Percentiles rank a stretch among this genome's conserved stretches.
These are phyloP conservation scores for Bothrops jararaca DNA, from an alignment of 2,113 vertebrate species.

Conservation along the genomic window DNA sequence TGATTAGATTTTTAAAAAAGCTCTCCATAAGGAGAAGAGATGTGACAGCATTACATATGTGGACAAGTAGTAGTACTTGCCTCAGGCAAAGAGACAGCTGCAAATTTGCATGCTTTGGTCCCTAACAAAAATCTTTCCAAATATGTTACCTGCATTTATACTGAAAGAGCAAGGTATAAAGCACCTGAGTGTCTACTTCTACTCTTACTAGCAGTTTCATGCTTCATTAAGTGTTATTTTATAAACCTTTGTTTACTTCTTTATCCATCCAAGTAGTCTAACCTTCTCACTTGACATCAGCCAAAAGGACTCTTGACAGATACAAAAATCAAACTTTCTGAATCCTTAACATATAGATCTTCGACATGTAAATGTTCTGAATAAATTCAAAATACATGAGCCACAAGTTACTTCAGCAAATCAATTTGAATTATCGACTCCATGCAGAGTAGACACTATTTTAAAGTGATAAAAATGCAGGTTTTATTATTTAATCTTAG, in stretches of 20 bases:
- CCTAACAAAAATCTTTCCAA: neutral
- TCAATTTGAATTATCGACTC: neutral
- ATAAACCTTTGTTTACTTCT: neutral
- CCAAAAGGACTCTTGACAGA: neutral
- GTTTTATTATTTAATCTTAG: neutral
- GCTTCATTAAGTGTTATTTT: neutral
- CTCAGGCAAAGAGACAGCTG: neutral
- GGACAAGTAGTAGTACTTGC: neutral
- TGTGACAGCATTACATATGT: neutral
- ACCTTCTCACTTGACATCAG: neutral
- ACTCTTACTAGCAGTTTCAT: neutral
- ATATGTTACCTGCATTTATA: neutral
- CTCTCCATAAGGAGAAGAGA: neutral
- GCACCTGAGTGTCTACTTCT: neutral
- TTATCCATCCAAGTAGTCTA: neutral
- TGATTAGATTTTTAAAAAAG: neutral
- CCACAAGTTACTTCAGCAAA: neutral
- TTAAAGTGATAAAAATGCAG: neutral
- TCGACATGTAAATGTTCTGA: neutral
- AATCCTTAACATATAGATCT: neutral
- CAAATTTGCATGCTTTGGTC: neutral
- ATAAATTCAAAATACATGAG: neutral
- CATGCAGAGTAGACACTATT: neutral
- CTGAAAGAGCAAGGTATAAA: neutral
- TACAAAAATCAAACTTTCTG: neutral